These are phyloP conservation scores for Cephus cinctus DNA, from an alignment of 1,140 invertebrate genomes.

Conservation along the genomic window DNA sequence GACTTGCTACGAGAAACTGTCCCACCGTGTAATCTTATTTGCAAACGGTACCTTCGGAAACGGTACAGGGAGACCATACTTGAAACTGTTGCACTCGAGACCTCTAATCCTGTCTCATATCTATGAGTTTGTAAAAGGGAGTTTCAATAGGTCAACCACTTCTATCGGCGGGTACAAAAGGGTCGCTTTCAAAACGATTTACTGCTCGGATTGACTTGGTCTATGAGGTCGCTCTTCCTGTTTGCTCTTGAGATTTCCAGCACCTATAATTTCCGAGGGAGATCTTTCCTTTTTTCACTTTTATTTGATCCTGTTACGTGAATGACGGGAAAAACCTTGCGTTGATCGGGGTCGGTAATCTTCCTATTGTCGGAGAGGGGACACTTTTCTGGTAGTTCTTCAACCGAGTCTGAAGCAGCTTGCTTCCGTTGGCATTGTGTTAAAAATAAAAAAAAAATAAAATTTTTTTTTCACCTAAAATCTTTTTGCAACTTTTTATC, in stretches of 20 bases:
- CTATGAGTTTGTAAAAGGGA: constrained; percentile 10
- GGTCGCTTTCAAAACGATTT: constrained; percentile 34
- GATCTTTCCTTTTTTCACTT: neutral
- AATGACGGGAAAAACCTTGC: constrained; percentile 20
- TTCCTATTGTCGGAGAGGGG: constrained; percentile 17
- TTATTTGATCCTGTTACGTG: constrained; percentile 28
- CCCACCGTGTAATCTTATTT: constrained; percentile 33
- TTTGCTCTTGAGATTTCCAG: constrained; percentile 35
- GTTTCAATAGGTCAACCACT: constrained; percentile 40
- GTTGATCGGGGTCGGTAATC: constrained; percentile 15
- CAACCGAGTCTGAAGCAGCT: no score
- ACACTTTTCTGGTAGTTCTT: constrained; percentile 14
- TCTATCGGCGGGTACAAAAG: constrained; percentile 26
- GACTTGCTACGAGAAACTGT: no score
- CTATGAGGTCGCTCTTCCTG: constrained; percentile 28
- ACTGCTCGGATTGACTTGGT: constrained; percentile 34
- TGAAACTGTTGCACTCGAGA: constrained; percentile 27
- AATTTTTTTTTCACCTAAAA: no score
- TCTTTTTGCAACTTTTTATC: no score
- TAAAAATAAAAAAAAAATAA: no score
- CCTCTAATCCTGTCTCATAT: constrained; percentile 21
- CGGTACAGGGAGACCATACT: constrained; percentile 13
- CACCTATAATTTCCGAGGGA: constrained; percentile 38
- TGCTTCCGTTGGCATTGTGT: no score
- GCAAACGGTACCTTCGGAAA: constrained; percentile 20